phyloP scores from a whole-genome alignment of 2,113 vertebrate genomes.

The Lucifuga dentata region DNA sequence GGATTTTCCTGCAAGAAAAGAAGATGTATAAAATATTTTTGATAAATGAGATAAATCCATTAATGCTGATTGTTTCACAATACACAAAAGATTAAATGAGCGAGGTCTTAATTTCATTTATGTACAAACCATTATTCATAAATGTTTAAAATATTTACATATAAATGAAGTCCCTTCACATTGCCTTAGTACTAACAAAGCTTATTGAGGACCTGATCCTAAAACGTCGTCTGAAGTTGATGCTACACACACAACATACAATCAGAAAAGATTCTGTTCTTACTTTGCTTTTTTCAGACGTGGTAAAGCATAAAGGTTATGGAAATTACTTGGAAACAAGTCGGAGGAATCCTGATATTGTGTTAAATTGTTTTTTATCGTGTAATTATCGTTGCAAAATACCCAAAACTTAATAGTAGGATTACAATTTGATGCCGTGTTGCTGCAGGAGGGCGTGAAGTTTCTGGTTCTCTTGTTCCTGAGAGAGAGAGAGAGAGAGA shows the following conservation, averaged over 20 bases:
- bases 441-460: conserved; percentile 86
- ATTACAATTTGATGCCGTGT: conserved; percentile 71
- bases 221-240: no score
- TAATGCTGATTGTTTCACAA: neutral
- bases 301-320: no score
- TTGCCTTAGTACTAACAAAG: no score
- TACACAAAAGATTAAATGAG: neutral
- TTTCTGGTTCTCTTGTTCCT: conserved; percentile 91
- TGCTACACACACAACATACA: no score
- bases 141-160: conserved; percentile 16
- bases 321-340: neutral
- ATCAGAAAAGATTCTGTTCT: no score
- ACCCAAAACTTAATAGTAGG: no score
- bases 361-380: neutral
- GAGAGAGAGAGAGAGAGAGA: conserved; percentile 35
- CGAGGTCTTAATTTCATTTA: conserved; percentile 6
- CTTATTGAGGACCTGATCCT: no score
- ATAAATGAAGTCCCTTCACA: neutral
- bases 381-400: neutral
- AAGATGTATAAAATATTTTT: conserved; percentile 17
- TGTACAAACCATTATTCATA: conserved; percentile 20
- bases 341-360: neutral
- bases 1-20: no score
- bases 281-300: no score
- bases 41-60: conserved; percentile 24